These are phyloP conservation scores for Bucorvus abyssinicus DNA, from an alignment of 2,797 vertebrate genomes.

Conservation along the genomic window DNA sequence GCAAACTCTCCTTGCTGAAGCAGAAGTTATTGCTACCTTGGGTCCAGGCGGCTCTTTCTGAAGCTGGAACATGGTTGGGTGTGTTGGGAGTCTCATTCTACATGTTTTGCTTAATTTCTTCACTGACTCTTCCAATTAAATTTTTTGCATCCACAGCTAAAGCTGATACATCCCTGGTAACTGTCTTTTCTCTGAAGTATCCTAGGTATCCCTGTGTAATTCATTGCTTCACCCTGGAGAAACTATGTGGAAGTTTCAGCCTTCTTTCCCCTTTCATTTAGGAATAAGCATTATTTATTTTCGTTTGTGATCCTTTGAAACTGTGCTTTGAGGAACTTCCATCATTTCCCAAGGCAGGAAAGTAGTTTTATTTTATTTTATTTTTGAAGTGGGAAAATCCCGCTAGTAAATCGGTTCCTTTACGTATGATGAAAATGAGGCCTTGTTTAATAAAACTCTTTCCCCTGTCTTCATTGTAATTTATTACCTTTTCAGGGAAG, in stretches of 20 bases:
- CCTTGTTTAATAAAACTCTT: conserved; percentile 15
- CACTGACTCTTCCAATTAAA: not conserved
- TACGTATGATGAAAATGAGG: not conserved
- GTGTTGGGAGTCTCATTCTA: not conserved
- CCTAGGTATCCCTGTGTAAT: not conserved
- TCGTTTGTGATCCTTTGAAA: conserved; percentile 23
- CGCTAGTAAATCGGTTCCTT: not conserved
- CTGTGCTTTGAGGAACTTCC: not conserved
- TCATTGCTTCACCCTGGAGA: not conserved
- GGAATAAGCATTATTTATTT: conserved; percentile 15
- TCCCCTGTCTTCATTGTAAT: not conserved
- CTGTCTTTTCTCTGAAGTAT: not conserved
- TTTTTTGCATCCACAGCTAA: not conserved
- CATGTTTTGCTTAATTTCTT: not conserved
- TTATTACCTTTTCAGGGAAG: not conserved
- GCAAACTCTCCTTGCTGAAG: not conserved
- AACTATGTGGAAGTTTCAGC: not conserved
- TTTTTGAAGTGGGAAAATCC: not conserved
- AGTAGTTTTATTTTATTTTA: conserved; percentile 17
- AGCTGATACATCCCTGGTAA: not conserved
- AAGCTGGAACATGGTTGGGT: not conserved
- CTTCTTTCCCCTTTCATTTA: not conserved
- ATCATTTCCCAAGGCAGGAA: conserved; percentile 4
- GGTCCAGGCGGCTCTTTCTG: not conserved
- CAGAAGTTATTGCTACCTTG: not conserved